Base-by-base conservation (phyloP, 1,140 invertebrate species). In the Anoplolepis gracilipes region DNA sequence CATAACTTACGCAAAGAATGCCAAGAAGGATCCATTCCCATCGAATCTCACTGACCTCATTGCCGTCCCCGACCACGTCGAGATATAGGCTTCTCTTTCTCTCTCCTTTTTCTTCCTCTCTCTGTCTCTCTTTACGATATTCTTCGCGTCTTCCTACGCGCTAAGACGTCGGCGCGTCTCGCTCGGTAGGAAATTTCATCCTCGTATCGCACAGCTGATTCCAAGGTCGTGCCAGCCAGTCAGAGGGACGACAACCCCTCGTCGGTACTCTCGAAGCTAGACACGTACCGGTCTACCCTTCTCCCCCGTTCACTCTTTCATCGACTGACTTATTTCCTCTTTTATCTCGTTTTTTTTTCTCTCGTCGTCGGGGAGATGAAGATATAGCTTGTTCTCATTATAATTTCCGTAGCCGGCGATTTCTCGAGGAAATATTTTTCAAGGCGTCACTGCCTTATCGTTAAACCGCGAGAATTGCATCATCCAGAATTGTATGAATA, bases 191-290 rank as follows among this genome's bases (percentile, higher is more conserved):
- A 81, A 72, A 81, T 81, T 81, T 81, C 49, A 81, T 81, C 78
- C 65, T 81, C 78, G 78, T 82, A 82, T 82, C 67, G 78, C 55
- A 82, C 78, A 82, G 78, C 78, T 82, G 78, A 82, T 82, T 82
- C 36, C 78, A 82, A 82, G 78, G 78, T 82, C 67, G 67, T 59
- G 78, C 36, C 67, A 79, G 33, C 65, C 28, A 61, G 33, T 5
- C 8, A 76, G 25, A 62, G 42, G 49, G 67, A 42, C 33, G 67
- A 59, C 78, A 72, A 82, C 78, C 67, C 65, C 67, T 42, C 36
- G 36, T 81, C 53, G 55, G 67, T 69, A 79, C 55, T 82, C 67
- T 82, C 28, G 36, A 82, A 73, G 78, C 78, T 73, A 82, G 78
- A 82, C 78, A 82, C 78, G 78, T 82, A 73, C 78, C 53, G 49